Evolutionary conservation across 2,888 invertebrate genomes (phyloP), one percentile per base, ranked within the genome.

Genomic region (Drosophila robusta): DNA sequence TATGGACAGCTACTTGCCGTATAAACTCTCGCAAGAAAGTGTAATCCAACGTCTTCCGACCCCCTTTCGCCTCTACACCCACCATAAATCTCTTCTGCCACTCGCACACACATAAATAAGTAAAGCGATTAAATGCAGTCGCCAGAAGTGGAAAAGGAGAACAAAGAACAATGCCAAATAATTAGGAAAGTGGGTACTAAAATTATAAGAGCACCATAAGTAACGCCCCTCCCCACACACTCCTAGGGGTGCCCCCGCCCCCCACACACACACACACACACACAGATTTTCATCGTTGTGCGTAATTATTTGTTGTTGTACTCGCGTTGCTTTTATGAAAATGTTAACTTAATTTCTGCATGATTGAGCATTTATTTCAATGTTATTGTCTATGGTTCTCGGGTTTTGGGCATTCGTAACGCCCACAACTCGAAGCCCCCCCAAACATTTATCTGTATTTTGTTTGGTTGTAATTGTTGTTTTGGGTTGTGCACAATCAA

Each of bases 321-420:
- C 32, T 66, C 49, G 60, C 51, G 61, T 63, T 52, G 65, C 60
- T 71, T 61, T 80, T 73, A 71, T 77, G 68, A 66, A 76, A 78
- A 82, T 82, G 80, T 71, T 80, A 83, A 78, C 81, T 86, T 80
- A 75, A 75, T 87, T 86, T 80, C 78, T 65, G 80, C 81, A 68
- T 75, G 81, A 86, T 84, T 84, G 75, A 70, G 75, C 87, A 84
- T 84, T 84, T 80, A 72, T 80, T 83, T 80, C 80, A 84, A 75
- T 84, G 77, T 79, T 85, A 66, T 61, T 70, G 76, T 70, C 66
- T 75, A 58, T 75, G 45, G 65, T 69, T 65, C 65, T 78, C n/a
- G 52, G 62, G 69, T 65, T 62, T 77, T 14, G 52, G 56, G 16
- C 52, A 54, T 61, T 52, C 44, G 52, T 41, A 41, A 61, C 52